Evolutionary conservation across 2,113 vertebrate genomes (phyloP).

Genomic region (Podilymbus podiceps): DNA sequence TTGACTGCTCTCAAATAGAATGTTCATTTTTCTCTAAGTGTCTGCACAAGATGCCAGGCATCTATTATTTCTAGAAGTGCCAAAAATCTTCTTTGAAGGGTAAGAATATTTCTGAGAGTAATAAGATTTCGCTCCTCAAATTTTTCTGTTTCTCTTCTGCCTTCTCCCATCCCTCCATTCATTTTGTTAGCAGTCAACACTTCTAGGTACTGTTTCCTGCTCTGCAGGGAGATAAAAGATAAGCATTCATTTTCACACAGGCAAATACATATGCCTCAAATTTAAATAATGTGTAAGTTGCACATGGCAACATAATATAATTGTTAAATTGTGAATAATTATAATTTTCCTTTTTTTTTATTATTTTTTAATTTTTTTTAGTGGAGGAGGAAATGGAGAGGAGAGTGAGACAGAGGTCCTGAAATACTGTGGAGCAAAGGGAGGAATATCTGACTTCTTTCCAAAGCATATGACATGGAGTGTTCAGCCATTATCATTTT

Average conservation of each 20-base stretch:
- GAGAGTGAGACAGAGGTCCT: neutral
- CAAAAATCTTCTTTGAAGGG: neutral
- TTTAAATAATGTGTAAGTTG: neutral
- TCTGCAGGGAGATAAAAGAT: neutral
- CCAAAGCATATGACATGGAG: neutral
- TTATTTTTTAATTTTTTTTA: neutral
- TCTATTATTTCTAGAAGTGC: neutral
- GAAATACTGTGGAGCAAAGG: neutral
- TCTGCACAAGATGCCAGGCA: neutral
- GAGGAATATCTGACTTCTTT: constrained; percentile 12
- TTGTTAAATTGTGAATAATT: neutral
- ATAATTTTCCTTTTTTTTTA: neutral
- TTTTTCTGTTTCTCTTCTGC: neutral
- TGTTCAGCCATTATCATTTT: constrained; percentile 20
- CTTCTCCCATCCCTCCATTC: neutral
- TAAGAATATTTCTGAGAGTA: neutral
- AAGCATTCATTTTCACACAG: neutral
- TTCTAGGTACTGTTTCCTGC: neutral
- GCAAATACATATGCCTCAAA: neutral
- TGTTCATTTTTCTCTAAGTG: neutral
- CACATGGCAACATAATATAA: neutral
- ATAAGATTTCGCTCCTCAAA: neutral
- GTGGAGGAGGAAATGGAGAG: rapidly evolving
- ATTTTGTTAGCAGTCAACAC: neutral
- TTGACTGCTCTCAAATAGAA: neutral